phyloP scores from a whole-genome alignment of 2,797 vertebrate species.

The Siniperca scherzeri region DNA sequence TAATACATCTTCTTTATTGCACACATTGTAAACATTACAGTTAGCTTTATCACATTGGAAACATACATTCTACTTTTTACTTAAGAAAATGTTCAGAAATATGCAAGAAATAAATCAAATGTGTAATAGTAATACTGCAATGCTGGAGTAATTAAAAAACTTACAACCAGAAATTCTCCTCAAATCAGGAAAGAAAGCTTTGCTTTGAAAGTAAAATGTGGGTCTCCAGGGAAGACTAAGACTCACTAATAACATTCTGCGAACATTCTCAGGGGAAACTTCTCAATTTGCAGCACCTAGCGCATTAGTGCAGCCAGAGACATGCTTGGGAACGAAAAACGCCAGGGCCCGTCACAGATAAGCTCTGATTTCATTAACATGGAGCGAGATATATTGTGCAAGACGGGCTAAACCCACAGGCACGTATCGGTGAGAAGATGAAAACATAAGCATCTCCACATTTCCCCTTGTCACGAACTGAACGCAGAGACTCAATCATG shows the following conservation, averaged over 20 bases:
- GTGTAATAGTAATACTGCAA: neutral
- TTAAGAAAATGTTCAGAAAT: neutral
- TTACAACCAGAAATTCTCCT: constrained; percentile 14
- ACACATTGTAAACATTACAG: neutral
- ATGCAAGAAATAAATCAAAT: neutral
- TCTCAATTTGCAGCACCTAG: constrained; percentile 49
- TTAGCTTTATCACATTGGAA: neutral
- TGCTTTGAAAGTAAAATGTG: constrained; percentile 22
- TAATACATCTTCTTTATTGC: neutral
- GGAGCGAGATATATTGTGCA: constrained; percentile 46
- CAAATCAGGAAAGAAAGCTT: constrained; percentile 19
- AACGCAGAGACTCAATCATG: constrained; percentile 6
- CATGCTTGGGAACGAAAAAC: constrained; percentile 46
- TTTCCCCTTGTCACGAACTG: constrained; percentile 19
- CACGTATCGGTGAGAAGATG: constrained; percentile 32
- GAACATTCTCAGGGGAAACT: constrained; percentile 55
- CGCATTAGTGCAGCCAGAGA: constrained; percentile 53
- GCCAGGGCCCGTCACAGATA: constrained; percentile 37
- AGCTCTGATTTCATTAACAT: constrained; percentile 68
- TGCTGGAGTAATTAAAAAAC: neutral
- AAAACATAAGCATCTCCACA: constrained; percentile 25
- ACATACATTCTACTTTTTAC: neutral
- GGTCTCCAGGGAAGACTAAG: constrained; percentile 37
- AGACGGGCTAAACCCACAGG: constrained; percentile 52
- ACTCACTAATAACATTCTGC: constrained; percentile 52